A percentile compares a stretch with the other conserved stretches of the same genome.
Conservation (phyloP, 2,113 vertebrate species). For the Carettochelys insculpta region DNA sequence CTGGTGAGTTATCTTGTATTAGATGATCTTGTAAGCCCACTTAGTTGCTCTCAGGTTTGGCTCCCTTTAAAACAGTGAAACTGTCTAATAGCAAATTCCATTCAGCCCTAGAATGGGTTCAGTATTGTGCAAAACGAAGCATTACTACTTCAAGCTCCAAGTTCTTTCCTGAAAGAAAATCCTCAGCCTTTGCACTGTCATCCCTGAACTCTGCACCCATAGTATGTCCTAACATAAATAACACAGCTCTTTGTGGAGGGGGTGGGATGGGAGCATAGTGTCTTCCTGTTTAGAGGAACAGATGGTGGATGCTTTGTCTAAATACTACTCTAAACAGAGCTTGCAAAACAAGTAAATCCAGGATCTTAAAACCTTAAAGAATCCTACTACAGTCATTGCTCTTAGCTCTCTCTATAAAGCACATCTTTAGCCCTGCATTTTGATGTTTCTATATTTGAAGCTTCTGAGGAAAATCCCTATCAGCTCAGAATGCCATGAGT, state of each 20-base stretch:
- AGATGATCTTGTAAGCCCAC: background rate
- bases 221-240: background rate
- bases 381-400: background rate
- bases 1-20: background rate
- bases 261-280: background rate
- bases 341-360: background rate
- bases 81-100: background rate
- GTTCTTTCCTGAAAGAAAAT: background rate
- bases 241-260: background rate
- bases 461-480: background rate
- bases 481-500: accelerated
- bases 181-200: background rate
- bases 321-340: background rate
- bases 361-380: background rate
- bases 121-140: background rate
- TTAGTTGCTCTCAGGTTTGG: background rate
- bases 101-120: background rate
- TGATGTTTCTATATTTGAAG: background rate
- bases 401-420: background rate
- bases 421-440: background rate
- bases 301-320: conserved; percentile 31
- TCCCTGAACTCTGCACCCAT: background rate
- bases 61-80: background rate
- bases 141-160: background rate
- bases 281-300: conserved; percentile 28